phyloP scores from a whole-genome alignment of 2,113 vertebrate species.

The Empidonax alnorum region DNA sequence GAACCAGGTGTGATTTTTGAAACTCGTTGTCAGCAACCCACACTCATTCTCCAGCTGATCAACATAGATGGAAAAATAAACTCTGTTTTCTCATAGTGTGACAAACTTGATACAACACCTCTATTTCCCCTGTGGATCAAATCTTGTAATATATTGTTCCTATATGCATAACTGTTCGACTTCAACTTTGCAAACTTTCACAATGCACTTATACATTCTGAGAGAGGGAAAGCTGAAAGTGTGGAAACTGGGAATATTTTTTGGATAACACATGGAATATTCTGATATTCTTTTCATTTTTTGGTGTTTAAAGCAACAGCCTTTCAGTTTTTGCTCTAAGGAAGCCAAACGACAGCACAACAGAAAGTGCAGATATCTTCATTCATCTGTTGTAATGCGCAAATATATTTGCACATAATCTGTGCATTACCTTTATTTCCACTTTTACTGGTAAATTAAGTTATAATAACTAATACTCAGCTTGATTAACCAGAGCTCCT shows the following conservation, averaged over 20 bases:
- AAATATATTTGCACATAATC: not conserved
- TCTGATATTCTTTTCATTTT: not conserved
- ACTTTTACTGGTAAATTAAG: not conserved
- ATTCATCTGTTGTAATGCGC: not conserved
- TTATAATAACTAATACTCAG: not conserved
- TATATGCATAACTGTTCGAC: not conserved
- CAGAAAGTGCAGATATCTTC: not conserved
- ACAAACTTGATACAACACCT: not conserved
- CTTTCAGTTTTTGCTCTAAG: not conserved
- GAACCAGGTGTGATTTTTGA: not conserved
- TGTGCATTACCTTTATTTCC: not conserved
- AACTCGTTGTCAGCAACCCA: not conserved
- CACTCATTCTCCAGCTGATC: not conserved
- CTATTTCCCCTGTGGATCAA: not conserved
- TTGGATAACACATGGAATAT: not conserved
- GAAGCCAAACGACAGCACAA: not conserved
- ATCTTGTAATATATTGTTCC: not conserved
- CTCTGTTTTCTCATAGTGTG: not conserved
- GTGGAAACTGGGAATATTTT: not conserved
- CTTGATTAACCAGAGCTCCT: not conserved
- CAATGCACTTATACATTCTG: not conserved
- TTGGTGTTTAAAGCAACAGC: not conserved
- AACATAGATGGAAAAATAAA: not conserved
- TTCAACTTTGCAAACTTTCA: not conserved
- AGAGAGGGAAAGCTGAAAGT: not conserved